phyloP scores from a whole-genome alignment of 2,113 vertebrate genomes.

The Ammodytes dubius region DNA sequence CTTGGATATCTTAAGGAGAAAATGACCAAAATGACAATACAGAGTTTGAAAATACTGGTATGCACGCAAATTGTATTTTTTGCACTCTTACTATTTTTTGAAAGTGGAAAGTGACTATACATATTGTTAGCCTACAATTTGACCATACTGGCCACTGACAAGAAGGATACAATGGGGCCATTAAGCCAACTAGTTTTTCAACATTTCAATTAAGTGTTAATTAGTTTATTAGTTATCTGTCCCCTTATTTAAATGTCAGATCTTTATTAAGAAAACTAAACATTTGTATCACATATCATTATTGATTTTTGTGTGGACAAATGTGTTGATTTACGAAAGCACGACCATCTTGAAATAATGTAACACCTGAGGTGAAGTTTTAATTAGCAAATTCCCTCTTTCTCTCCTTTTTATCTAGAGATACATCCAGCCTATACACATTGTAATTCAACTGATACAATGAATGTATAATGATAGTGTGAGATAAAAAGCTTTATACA shows the following conservation, averaged over 20 bases:
- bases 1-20: constrained; percentile 1
- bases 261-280: background rate
- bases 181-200: background rate
- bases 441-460: background rate
- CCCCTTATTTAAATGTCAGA: background rate
- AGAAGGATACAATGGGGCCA: background rate
- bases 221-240: background rate
- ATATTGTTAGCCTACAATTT: background rate
- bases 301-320: background rate
- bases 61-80: background rate
- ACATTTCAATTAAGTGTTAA: background rate
- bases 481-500: background rate
- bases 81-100: background rate
- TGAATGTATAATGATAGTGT: background rate
- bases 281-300: background rate
- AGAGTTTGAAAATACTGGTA: background rate
- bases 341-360: background rate
- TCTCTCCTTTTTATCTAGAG: background rate
- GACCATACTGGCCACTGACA: background rate
- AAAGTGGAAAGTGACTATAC: background rate
- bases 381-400: background rate
- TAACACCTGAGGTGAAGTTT: background rate
- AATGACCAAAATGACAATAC: constrained; percentile 18
- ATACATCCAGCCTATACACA: no score
- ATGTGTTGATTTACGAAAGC: background rate